phyloP scores from a whole-genome alignment of 2,888 invertebrate genomes.

The Boloria selene region DNA sequence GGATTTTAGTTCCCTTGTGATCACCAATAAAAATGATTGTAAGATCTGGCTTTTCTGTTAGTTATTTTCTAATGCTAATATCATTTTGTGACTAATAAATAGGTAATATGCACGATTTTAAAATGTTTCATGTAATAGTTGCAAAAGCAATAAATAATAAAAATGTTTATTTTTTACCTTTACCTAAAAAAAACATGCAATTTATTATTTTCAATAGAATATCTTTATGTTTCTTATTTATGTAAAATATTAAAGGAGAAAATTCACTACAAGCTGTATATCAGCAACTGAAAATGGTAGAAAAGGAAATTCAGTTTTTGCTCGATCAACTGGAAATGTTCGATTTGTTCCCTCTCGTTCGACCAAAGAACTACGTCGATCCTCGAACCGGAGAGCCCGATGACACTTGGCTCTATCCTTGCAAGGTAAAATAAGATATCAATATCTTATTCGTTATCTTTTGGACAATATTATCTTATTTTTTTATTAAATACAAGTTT shows the following conservation, averaged over 20 bases:
- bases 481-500: too few relatives aligned
- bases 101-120: too few relatives aligned
- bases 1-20: too few relatives aligned
- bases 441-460: neutral
- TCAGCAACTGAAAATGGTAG: constrained; percentile 86
- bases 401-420: constrained; percentile 68
- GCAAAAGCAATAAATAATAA: too few relatives aligned
- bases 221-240: neutral
- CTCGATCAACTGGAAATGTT: constrained; percentile 80
- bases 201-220: neutral
- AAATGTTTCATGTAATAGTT: too few relatives aligned
- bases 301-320: constrained; percentile 82
- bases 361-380: constrained; percentile 60
- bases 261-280: constrained; percentile 85
- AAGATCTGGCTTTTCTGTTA: too few relatives aligned
- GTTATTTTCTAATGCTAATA: too few relatives aligned
- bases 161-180: too few relatives aligned
- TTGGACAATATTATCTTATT: neutral
- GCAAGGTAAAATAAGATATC: constrained; percentile 61
- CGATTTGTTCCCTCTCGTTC: constrained; percentile 80
- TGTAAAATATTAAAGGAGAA: constrained; percentile 54
- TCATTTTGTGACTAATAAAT: too few relatives aligned
- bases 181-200: too few relatives aligned
- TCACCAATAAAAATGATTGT: too few relatives aligned
- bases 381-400: constrained; percentile 62